Evolutionary conservation across 2,888 invertebrate genomes (phyloP).

Genomic region (Ecdyonurus torrentis): DNA sequence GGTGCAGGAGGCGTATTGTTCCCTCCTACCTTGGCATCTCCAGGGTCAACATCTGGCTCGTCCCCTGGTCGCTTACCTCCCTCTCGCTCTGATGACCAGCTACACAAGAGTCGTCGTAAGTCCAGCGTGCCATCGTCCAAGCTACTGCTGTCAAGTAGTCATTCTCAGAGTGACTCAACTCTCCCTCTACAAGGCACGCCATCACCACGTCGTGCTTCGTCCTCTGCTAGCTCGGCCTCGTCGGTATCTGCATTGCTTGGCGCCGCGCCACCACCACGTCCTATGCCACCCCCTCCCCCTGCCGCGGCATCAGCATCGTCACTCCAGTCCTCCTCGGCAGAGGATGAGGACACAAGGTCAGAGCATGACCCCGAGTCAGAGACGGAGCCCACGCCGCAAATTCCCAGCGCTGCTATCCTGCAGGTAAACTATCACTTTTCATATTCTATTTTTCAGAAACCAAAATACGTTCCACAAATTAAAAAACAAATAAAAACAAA

Average conservation of each 20-base stretch:
- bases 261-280: slow-evolving; percentile 8
- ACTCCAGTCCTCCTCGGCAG: slow-evolving; percentile 20
- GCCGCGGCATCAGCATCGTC: slow-evolving; percentile 54
- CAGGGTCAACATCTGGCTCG: slow-evolving; percentile 24
- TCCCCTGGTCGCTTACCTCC: slow-evolving; percentile 39
- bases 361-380: slow-evolving; percentile 1
- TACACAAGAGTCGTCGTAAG: slow-evolving; percentile 22
- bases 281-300: slow-evolving; percentile 15
- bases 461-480: too few species aligned
- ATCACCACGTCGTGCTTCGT: not conserved
- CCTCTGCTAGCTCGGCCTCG: not conserved
- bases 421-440: not conserved
- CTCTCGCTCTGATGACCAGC: slow-evolving; percentile 63
- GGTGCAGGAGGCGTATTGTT: not conserved
- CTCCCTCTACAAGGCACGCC: not conserved
- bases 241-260: not conserved
- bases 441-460: too few species aligned
- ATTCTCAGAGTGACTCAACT: slow-evolving; percentile 7
- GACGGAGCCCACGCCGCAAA: not conserved
- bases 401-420: not conserved
- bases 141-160: not conserved
- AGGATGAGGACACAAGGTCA: slow-evolving; percentile 20
- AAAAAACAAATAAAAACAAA: too few species aligned
- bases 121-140: not conserved
- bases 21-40: slow-evolving; percentile 14